Base-by-base conservation (phyloP, 2,797 vertebrate genomes). In the Menidia menidia region DNA sequence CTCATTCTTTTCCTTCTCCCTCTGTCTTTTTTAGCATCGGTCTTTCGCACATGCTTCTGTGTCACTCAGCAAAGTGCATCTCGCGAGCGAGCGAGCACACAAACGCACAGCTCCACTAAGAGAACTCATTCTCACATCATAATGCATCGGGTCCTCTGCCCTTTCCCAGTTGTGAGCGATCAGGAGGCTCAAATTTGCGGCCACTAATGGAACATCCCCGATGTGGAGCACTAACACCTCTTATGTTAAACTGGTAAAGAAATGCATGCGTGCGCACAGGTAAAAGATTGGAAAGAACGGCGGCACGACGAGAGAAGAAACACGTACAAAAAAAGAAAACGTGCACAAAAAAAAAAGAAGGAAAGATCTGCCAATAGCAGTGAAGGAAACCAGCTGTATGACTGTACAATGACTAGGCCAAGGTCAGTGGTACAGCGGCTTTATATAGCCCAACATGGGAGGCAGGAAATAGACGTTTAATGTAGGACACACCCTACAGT, bases 401-500 rank as follows among this genome's bases (percentile, higher is more conserved):
- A 92, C 90, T 91, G 87, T 90, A 90, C 89, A 84, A 88, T 86
- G 92, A 92, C 91, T 90, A 74, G 92, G 92, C 92, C 92, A 93
- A 93, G 92, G 92, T 92, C 91, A 92, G 91, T 92, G 91, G 91
- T 92, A 92, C 91, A 88, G 84, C 86, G 73, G 88, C 88, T 92
- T 92, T 90, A 92, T 92, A 92, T 92, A 92, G 91, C 84, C 85
- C 89, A 75, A 92, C 90, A 92, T 92, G 92, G 92, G 91, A 93
- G 92, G 90, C 91, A 93, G 92, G 92, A 93, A 93, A 93, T 93
- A 93, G 92, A 92, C 87, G 77, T 92, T 93, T 92, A 92, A 92
- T 93, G 89, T 92, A 92, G 91, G 92, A 92, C 92, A 92, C 92
- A 92, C 91, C 92, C 92, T 92, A 90, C 91, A 91, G 91, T 92